phyloP scores from a whole-genome alignment of 2,888 invertebrate species.

The Oscheius sp. region DNA sequence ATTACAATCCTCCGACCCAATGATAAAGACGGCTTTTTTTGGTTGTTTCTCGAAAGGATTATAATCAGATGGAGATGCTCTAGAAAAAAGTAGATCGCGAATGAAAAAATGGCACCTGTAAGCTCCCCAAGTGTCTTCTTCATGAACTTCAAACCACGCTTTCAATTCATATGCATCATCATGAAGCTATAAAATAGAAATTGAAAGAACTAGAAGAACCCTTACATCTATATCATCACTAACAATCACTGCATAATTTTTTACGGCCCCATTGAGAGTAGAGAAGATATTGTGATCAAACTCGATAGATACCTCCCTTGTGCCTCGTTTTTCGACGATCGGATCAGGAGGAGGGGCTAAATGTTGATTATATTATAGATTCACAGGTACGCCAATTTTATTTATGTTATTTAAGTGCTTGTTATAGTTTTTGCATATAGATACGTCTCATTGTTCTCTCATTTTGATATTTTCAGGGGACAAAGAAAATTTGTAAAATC shows the following conservation, averaged over 20 bases:
- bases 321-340: constrained; percentile 59
- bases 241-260: constrained; percentile 67
- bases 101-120: constrained; percentile 28
- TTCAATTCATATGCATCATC: constrained; percentile 66
- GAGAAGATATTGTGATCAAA: constrained; percentile 64
- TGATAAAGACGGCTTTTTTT: constrained; percentile 57
- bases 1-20: constrained; percentile 66
- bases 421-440: too few species aligned
- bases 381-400: constrained; percentile 6
- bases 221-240: constrained; percentile 59
- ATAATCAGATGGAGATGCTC: constrained; percentile 62
- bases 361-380: neutral
- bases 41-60: constrained; percentile 57
- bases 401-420: too few species aligned
- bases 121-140: constrained; percentile 57
- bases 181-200: constrained; percentile 40
- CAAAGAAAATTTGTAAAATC: too few species aligned
- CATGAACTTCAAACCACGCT: constrained; percentile 66
- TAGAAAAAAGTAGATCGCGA: constrained; percentile 26
- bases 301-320: constrained; percentile 58
- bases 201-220: neutral
- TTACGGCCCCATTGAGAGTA: constrained; percentile 62
- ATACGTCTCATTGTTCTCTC: too few species aligned
- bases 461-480: too few species aligned
- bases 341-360: constrained; percentile 38